These are phyloP conservation scores for Kradibia gibbosae DNA, from an alignment of 1,140 invertebrate genomes.

Conservation along the genomic window DNA sequence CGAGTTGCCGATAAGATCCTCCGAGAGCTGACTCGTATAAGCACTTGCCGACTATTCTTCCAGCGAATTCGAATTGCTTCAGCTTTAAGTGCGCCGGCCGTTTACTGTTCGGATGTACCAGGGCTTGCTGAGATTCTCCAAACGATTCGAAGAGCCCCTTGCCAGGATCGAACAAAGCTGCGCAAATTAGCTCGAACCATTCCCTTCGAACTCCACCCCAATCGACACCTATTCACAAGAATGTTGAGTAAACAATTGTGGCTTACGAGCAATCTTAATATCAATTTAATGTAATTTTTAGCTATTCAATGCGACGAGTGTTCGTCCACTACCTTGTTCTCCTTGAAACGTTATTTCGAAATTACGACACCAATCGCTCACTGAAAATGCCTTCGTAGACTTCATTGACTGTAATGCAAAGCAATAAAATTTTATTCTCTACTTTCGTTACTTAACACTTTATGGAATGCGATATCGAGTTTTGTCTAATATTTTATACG, in stretches of 20 bases:
- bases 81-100: slow-evolving; percentile 83
- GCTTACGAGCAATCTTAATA: too few species aligned
- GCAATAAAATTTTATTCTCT: too few species aligned
- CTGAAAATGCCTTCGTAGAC: slow-evolving; percentile 85
- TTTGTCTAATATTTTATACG: too few species aligned
- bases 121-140: slow-evolving; percentile 85
- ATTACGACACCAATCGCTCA: slow-evolving; percentile 92
- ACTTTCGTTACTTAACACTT: too few species aligned
- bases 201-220: slow-evolving; percentile 94
- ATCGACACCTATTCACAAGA: slow-evolving; percentile 81
- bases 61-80: slow-evolving; percentile 94
- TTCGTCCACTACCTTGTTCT: slow-evolving; percentile 81
- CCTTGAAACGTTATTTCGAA: slow-evolving; percentile 94
- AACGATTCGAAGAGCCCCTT: slow-evolving; percentile 89
- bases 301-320: background rate
- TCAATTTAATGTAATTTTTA: too few species aligned
- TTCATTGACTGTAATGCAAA: slow-evolving; percentile 79
- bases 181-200: slow-evolving; percentile 94
- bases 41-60: slow-evolving; percentile 94
- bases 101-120: slow-evolving; percentile 91
- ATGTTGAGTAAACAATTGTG: too few species aligned
- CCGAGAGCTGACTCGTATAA: slow-evolving; percentile 93
- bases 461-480: too few species aligned
- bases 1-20: slow-evolving; percentile 88
- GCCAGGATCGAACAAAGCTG: slow-evolving; percentile 87